A percentile compares a stretch with the other conserved stretches of the same genome.
These are phyloP conservation scores for Mya arenaria DNA, from an alignment of 1,140 invertebrate species.

Conservation along the genomic window DNA sequence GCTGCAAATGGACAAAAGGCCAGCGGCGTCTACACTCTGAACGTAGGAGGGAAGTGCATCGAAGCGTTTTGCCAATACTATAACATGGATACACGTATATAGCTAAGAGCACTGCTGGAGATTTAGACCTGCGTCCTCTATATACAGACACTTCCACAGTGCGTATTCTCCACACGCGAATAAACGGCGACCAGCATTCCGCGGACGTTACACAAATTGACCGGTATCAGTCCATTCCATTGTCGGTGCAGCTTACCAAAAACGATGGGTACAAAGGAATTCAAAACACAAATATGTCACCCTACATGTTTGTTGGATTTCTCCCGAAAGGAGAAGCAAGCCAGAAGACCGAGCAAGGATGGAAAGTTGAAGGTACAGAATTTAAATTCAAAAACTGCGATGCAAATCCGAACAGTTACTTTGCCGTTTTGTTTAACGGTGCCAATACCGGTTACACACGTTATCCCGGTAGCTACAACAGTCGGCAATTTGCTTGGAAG, in stretches of 20 bases:
- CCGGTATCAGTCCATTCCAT: neutral
- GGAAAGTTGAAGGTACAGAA: neutral
- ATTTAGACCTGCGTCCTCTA: neutral
- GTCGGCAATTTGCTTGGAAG: neutral
- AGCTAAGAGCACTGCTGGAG: neutral
- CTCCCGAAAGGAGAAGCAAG: neutral
- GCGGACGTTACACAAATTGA: neutral
- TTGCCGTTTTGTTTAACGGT: neutral
- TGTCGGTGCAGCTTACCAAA: neutral
- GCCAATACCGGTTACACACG: neutral
- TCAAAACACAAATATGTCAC: neutral
- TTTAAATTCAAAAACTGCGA: slow-evolving; percentile 8
- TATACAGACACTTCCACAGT: neutral
- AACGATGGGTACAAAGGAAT: neutral
- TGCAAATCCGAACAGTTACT: slow-evolving; percentile 15
- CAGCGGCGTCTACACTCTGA: neutral
- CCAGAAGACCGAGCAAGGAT: neutral
- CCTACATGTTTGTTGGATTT: slow-evolving; percentile 6
- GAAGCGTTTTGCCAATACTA: neutral
- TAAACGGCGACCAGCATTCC: neutral
- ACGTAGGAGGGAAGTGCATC: neutral
- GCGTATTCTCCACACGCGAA: neutral
- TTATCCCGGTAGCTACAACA: neutral
- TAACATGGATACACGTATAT: neutral
- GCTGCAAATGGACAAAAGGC: neutral